Percentiles rank a stretch among this genome's conserved stretches.
phyloP scores from a whole-genome alignment of 2,888 invertebrate species.

The Dendrolimus pini region DNA sequence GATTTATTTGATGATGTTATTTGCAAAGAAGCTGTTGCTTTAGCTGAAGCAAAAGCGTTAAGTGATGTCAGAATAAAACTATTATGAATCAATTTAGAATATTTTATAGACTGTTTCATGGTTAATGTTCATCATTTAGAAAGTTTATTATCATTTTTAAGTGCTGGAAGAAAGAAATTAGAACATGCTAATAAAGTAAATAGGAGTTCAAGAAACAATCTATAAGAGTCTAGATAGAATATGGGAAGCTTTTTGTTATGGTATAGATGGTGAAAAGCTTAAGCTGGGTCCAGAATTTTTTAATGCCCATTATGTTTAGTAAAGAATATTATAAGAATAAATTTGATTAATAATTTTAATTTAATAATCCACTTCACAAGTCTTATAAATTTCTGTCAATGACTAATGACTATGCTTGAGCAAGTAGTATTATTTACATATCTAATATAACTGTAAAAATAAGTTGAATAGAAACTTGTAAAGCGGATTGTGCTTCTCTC shows the following conservation, averaged over 20 bases:
- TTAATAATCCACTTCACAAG: conserved; percentile 4
- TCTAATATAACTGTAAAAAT: background rate
- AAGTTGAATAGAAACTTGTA: background rate
- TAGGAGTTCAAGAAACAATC: conserved; percentile 45
- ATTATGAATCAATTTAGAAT: conserved; percentile 5
- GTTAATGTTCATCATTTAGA: conserved; percentile 16
- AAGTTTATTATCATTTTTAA: conserved; percentile 29
- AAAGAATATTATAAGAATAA: conserved; percentile 4
- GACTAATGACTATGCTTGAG: background rate
- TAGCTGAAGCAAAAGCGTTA: conserved; percentile 59
- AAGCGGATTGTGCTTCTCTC: background rate
- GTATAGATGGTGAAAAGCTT: conserved; percentile 37
- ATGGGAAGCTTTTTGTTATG: conserved; percentile 42
- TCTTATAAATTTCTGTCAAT: background rate
- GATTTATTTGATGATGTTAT: conserved; percentile 23
- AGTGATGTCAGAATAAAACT: conserved; percentile 11
- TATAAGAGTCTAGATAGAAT: conserved; percentile 42
- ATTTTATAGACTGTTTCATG: conserved; percentile 46
- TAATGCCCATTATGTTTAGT: background rate
- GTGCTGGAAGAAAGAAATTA: conserved; percentile 7
- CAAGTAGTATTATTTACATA: background rate
- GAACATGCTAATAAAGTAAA: conserved; percentile 25
- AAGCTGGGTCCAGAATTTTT: conserved; percentile 27
- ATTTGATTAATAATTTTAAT: conserved; percentile 13
- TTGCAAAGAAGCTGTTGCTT: conserved; percentile 62